These are phyloP conservation scores for Theristicus caerulescens DNA, from an alignment of 2,113 vertebrate genomes.

Conservation along the genomic window DNA sequence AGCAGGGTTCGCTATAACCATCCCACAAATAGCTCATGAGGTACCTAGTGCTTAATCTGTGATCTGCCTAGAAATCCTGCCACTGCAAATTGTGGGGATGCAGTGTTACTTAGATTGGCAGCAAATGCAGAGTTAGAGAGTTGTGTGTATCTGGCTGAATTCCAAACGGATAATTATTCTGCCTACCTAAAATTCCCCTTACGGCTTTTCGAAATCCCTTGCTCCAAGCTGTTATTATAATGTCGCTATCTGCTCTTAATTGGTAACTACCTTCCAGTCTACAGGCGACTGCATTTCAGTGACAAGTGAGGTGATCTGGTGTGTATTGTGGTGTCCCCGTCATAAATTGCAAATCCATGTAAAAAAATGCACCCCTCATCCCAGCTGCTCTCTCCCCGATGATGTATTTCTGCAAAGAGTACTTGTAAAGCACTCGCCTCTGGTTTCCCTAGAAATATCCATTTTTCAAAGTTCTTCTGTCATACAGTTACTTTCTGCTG, in stretches of 20 bases:
- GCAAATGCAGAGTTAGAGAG: neutral
- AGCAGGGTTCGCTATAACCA: neutral
- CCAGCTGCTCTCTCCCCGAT: neutral
- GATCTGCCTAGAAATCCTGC: neutral
- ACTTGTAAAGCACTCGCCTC: neutral
- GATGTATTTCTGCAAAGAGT: neutral
- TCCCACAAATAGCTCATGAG: neutral
- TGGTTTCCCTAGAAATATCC: neutral
- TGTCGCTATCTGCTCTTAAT: neutral
- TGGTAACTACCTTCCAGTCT: neutral
- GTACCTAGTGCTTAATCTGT: neutral
- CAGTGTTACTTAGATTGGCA: neutral
- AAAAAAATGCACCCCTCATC: neutral
- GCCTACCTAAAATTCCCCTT: neutral
- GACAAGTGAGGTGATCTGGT: neutral
- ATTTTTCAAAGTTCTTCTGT: neutral
- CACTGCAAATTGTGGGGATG: neutral
- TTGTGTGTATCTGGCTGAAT: neutral
- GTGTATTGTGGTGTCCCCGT: neutral
- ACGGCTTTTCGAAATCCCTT: neutral
- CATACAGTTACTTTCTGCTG: neutral
- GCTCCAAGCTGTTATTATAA: neutral
- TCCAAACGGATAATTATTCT: slow-evolving; percentile 43
- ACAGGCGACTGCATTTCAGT: neutral
- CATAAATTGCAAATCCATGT: neutral